Base-by-base conservation (phyloP, 1,140 invertebrate genomes). In the Littorina saxatilis region DNA sequence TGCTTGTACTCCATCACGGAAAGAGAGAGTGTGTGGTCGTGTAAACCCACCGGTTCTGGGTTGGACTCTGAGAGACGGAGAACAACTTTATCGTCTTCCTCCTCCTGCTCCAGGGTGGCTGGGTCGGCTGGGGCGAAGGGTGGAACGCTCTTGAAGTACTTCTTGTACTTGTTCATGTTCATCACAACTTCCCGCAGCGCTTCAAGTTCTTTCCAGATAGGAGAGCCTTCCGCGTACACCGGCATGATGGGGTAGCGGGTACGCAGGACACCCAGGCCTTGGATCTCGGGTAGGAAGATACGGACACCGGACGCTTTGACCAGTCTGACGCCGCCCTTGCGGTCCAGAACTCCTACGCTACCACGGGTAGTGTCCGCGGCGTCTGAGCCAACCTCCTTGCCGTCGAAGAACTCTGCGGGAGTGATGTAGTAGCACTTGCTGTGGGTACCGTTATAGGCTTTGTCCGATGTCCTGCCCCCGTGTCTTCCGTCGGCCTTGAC, bases 201-300 rank as follows among this genome's bases (percentile, higher is more conserved):
- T 2, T 88, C 82, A 23, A 90, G 52, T 61, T 90, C 88, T 68
- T 89, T 89, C 79, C 83, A 89, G 5, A 84, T 68, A 2, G 68
- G 50, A 43, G 72, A 84, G 3, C 89, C 87, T 47, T 89, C 89
- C 1, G 77, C 58, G 72, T 88, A 85, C 11, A 88, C 72, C 0
- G 89, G 88, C 76, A 86, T 78, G 20, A 90, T 84, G 27, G 89
- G 89, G 72, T 87, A 90, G 23, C 89, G 76, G 2, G 84, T 78
- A 39, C 89, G 79, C 7, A 88, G 2, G 17, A 70, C 79, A 35
- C 88, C 88, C 43, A 89, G 75, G 13, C 81, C 80, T 20, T 66
- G 82, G 40, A 89, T 88, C 11, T 87, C 50, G 4, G 86, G 87
- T 32, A 85, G 78, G 32, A 83, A 73, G 37, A 87, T 84, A 7